Percentiles rank a stretch among this genome's conserved stretches.
These are phyloP conservation scores for Halocynthia aurantium DNA, from an alignment of 23 tunicate species.

Conservation along the genomic window DNA sequence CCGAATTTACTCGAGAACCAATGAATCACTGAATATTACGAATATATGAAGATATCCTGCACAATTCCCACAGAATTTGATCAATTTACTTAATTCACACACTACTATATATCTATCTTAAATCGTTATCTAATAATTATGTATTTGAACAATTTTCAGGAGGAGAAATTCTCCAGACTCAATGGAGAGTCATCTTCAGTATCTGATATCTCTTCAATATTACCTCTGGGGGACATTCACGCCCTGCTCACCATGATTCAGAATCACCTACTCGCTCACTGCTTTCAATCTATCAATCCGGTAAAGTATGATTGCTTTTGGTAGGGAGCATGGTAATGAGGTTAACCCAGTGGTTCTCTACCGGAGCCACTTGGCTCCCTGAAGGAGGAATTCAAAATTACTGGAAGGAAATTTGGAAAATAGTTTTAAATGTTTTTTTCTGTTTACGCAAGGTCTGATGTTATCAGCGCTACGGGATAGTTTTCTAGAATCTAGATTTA, in stretches of 20 bases:
- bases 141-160: background rate
- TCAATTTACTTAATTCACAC: slow-evolving; percentile 10
- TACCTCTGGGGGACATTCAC: slow-evolving; percentile 5
- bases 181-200: background rate
- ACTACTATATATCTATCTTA: background rate
- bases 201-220: background rate
- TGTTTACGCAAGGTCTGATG: no score
- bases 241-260: slow-evolving; percentile 5
- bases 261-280: slow-evolving; percentile 12
- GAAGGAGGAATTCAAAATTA: no score
- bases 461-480: no score
- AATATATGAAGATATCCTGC: no score
- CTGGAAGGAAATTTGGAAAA: no score
- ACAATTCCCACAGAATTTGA: no score
- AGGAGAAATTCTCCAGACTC: background rate
- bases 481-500: no score
- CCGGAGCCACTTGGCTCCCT: no score
- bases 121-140: background rate
- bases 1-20: no score
- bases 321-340: background rate
- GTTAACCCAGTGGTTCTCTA: no score
- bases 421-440: no score
- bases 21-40: no score
- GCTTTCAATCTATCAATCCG: slow-evolving; percentile 6
- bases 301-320: background rate